Evolutionary conservation across 2,797 vertebrate species (phyloP), one percentile per base, ranked within the genome.

Genomic region (Okamejei kenojei): DNA sequence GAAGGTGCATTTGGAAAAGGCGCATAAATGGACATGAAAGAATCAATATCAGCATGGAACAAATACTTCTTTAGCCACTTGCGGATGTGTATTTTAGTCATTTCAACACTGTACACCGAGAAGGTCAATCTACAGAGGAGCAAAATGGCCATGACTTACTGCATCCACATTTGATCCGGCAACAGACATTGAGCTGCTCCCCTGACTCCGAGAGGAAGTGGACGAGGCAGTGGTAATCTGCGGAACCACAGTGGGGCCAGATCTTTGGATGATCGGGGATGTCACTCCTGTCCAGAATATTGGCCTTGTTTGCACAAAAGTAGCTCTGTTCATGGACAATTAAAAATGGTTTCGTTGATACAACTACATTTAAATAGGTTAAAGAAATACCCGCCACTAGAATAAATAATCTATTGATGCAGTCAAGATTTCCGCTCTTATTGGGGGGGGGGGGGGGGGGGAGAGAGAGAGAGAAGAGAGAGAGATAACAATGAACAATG

Each of bases 251-350:
- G 29, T 90, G 79, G 84, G 86, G 32, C 7, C 38, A 1, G 93
- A 73, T 63, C 76, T 79, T 79, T 35, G 26, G 26, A 93, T 80
- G n/a, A 7, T 61, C n/a, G 2, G 13, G 26, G 77, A 65, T n/a
- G 10, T 80, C 54, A 81, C 91, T 23, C 74, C 2, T 79, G 45
- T 32, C 94, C 95, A 95, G 68, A 94, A 95, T 19, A 32, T 88
- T 7, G 0, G 0, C 35, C 32, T 68, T 45, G 0, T 54, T 32
- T 93, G 68, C 93, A 95, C 68, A 71, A 94, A 94, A 32, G 94
- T 95, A 93, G 95, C 94, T 93, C 95, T 95, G 93, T 74, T 93
- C 61, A 26, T 26, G 74, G 32, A 26, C 1, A 29, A 54, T 88
- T 35, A 78, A 77, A 71, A 80, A 84, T 63, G 26, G 58, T 29